Evolutionary conservation across 1,140 invertebrate genomes (phyloP), one percentile per base, ranked within the genome.

Genomic region (Lepidurus couesii): DNA sequence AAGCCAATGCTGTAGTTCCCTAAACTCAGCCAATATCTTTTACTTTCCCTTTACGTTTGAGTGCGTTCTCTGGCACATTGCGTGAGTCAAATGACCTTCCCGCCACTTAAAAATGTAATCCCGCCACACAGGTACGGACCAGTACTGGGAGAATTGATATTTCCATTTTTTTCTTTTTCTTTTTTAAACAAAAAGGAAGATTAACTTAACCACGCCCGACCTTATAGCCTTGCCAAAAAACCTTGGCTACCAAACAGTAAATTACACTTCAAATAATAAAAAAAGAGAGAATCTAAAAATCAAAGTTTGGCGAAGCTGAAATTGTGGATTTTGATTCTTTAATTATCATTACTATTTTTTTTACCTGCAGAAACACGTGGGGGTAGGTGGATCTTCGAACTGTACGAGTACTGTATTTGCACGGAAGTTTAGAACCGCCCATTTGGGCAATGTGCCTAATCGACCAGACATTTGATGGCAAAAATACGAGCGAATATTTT

Each of bases 171-270:
- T 34, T 34, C 3, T 65, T 65, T 65, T 65, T 65, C 5, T 65
- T 65, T 4, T 21, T 65, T 65, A 21, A 13, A 65, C 1, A 13
- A n/a, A 65, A 21, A 5, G 53, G 16, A 65, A 65, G 16, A 65
- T 65, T 13, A 13, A 65, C 53, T 7, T 21, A 21, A 13, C 53
- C 53, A 65, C 34, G 34, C 34, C 34, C 34, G 16, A 65, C 5
- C 53, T 65, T 65, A 65, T 65, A 65, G 53, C 53, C 53, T 65
- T 65, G 53, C 53, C 53, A 65, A 65, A 47, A 65, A 65, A n/a
- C 53, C 53, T 65, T 65, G 53, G 21, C 53, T 65, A 65, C 53
- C 34, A 34, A 3, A 34, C 34, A 34, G 34, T 34, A 34, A 34
- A 34, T 34, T 34, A 4, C 34, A 34, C 34, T 34, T 4, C 34